Evolutionary conservation across 2,113 vertebrate species (phyloP).

Genomic region (Brachionichthys hirsutus): DNA sequence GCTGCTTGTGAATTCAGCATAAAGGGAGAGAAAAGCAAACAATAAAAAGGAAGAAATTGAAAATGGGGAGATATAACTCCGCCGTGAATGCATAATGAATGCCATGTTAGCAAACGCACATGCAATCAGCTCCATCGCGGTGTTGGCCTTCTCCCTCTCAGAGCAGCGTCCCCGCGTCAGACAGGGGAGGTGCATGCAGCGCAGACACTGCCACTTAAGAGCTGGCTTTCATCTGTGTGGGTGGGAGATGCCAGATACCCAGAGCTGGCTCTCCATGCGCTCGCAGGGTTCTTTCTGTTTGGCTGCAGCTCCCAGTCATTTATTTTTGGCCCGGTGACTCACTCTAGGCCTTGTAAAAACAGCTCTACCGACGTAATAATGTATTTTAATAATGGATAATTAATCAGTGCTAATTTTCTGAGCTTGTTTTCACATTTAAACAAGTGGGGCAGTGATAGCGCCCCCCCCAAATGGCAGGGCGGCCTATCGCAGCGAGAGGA

Average conservation of each 20-base stretch:
- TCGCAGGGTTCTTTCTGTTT: slow-evolving; percentile 28
- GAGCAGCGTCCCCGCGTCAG: slow-evolving; percentile 46
- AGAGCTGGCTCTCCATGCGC: slow-evolving; percentile 28
- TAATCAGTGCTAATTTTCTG: slow-evolving; percentile 46
- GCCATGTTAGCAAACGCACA: slow-evolving; percentile 53
- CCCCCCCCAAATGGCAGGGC: slow-evolving; percentile 8
- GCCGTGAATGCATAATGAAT: slow-evolving; percentile 46
- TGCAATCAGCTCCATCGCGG: slow-evolving; percentile 23
- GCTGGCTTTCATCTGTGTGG: slow-evolving; percentile 73
- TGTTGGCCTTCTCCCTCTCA: slow-evolving; percentile 19
- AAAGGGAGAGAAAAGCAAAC: slow-evolving; percentile 43
- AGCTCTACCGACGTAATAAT: slow-evolving; percentile 42
- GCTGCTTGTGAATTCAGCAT: slow-evolving; percentile 56
- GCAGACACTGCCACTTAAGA: slow-evolving; percentile 66
- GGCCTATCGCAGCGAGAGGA: slow-evolving; percentile 17
- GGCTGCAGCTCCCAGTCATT: slow-evolving; percentile 31
- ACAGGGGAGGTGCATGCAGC: slow-evolving; percentile 58
- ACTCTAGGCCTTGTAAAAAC: slow-evolving; percentile 45
- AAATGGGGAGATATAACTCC: slow-evolving; percentile 62
- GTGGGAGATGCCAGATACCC: slow-evolving; percentile 65
- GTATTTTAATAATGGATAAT: slow-evolving; percentile 40
- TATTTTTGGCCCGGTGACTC: slow-evolving; percentile 49
- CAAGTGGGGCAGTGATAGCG: slow-evolving; percentile 18
- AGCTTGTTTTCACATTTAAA: slow-evolving; percentile 35
- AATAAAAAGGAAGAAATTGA: slow-evolving; percentile 63